Percentiles rank a stretch among this genome's conserved stretches.
Evolutionary conservation across 2,113 vertebrate species (phyloP).

Genomic region (Paralichthys olivaceus): DNA sequence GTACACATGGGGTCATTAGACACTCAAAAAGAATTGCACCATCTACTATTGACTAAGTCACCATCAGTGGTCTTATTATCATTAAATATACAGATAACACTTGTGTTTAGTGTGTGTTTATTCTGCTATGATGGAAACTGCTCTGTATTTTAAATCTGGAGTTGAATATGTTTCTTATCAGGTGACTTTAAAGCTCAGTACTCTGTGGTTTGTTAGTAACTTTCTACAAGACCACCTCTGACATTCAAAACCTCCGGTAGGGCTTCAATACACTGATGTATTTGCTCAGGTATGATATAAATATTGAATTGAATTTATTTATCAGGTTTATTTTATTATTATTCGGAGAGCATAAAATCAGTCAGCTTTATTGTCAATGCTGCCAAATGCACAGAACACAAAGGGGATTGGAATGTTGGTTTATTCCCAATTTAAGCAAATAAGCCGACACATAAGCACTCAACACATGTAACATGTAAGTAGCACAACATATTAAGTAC

Average conservation of each 20-base stretch:
- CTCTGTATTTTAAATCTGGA: not conserved
- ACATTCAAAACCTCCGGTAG: not conserved
- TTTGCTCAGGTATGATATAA: too few species aligned
- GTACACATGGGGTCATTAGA: constrained; percentile 72
- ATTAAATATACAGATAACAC: constrained; percentile 88
- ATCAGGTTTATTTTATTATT: too few species aligned
- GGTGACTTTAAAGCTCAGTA: not conserved
- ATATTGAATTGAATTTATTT: too few species aligned
- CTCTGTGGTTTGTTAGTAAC: not conserved
- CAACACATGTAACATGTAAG: too few species aligned
- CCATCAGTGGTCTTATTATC: constrained; percentile 96
- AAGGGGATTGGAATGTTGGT: too few species aligned
- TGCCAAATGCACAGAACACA: too few species aligned
- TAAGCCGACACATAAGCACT: too few species aligned
- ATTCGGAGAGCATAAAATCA: too few species aligned
- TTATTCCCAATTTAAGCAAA: too few species aligned
- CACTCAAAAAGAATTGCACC: constrained; percentile 62
- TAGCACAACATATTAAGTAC: too few species aligned
- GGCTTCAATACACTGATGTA: too few species aligned
- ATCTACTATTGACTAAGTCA: constrained; percentile 92
- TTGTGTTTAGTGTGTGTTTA: constrained; percentile 27
- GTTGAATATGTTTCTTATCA: not conserved
- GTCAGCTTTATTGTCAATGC: too few species aligned
- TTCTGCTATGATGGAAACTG: constrained; percentile 3
- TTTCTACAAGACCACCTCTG: not conserved